Evolutionary conservation across 2,797 vertebrate species (phyloP), one percentile per base, ranked within the genome.

Genomic region (Hipposideros larvatus): DNA sequence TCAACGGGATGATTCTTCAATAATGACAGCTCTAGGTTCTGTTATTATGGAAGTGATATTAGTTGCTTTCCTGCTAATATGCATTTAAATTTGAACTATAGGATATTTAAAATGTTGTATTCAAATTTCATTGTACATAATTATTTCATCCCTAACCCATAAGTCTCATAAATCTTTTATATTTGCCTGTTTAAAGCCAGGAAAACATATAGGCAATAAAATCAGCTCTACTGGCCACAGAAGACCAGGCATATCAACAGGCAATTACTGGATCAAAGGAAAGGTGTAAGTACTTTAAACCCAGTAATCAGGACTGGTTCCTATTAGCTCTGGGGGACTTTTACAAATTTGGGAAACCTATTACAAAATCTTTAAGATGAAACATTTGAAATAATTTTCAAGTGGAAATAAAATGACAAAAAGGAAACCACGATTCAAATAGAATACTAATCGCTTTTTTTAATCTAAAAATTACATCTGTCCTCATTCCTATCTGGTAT

Each of bases 351-450:
- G 24, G 21, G 90, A 88, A 87, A 89, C n/a, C 79, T 82, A 75
- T 34, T 70, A 79, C 65, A 55, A 59, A 34, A 73, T 94, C 94
- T 95, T 92, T 53, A 87, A 63, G 66, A 93, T 78, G 48, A 87
- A 92, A n/a, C 46, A 95, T 79, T 95, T 43, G 73, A 87, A 91
- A 91, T 93, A 82, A 95, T 75, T 75, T 78, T 73, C 43, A 83
- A 79, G 14, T 48, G 75, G 28, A 11, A 83, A 71, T 22, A 95
- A 88, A 70, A 78, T 43, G 31, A 65, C 15, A 48, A 78, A 75
- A 68, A 68, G 37, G n/a, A 94, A 95, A 71, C 66, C 16, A 61
- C 66, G 43, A 92, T 55, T 93, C 63, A 89, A 37, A 89, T 2
- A 63, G 43, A 31, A 57, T 28, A 70, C 7, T 6, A 48, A 63